Evolutionary conservation across 2,797 vertebrate genomes (phyloP).

Genomic region (Martes flavigula): DNA sequence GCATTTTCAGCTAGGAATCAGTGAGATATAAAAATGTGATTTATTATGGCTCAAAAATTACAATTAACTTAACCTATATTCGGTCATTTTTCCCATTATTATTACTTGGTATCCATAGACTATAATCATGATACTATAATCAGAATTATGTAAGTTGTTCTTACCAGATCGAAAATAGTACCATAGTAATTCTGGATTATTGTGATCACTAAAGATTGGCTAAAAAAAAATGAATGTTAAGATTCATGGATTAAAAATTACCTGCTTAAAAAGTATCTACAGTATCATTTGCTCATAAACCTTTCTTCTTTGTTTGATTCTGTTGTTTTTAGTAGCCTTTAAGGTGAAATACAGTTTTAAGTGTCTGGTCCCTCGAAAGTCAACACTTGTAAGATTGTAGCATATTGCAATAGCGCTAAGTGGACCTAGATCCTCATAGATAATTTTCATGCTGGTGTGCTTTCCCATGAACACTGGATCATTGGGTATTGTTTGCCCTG

Average conservation of each 20-base stretch:
- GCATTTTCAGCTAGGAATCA: neutral
- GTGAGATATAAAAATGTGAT: neutral
- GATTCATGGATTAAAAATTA: neutral
- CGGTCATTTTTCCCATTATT: neutral
- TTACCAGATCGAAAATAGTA: neutral
- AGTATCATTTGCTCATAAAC: neutral
- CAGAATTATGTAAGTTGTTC: neutral
- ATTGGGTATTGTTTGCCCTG: neutral
- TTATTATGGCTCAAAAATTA: constrained; percentile 8
- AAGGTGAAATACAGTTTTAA: neutral
- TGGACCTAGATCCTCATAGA: neutral
- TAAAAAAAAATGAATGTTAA: neutral
- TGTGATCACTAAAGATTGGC: neutral
- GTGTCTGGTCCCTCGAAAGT: neutral
- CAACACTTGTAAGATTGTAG: neutral
- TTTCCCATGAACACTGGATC: neutral
- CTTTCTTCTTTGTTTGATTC: constrained; percentile 4
- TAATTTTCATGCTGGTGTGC: neutral
- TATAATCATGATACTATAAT: constrained; percentile 23
- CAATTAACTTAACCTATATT: neutral
- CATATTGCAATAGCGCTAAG: neutral
- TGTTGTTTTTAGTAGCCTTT: neutral
- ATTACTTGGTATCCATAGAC: neutral
- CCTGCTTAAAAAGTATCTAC: neutral
- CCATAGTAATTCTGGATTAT: neutral